Evolutionary conservation across 2,888 invertebrate species (phyloP), one percentile per base, ranked within the genome.

Genomic region (Lingula anatina): DNA sequence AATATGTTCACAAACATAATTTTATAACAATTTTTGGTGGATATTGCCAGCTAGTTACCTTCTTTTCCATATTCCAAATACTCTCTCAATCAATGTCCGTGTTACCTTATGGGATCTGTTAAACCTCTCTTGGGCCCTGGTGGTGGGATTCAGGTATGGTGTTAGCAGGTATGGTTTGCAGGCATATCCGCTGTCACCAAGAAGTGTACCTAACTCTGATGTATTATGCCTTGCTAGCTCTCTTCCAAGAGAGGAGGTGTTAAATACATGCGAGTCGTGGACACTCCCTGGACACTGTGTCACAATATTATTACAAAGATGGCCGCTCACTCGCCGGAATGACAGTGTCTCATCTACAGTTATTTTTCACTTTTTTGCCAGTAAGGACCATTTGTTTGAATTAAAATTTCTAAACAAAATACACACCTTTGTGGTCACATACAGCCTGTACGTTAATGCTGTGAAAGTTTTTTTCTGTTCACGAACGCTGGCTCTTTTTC

Each of bases 221-320:
- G n/a, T n/a, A n/a, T n/a, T n/a, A n/a, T n/a, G n/a, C n/a, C n/a
- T n/a, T n/a, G n/a, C n/a, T n/a, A n/a, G n/a, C n/a, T n/a, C n/a
- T n/a, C n/a, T n/a, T n/a, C n/a, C n/a, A n/a, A n/a, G n/a, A n/a
- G n/a, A n/a, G n/a, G 35, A 35, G 12, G 35, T 12, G 2, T 41
- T 35, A 4, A 57, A 59, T 12, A 65, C 55, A 28, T 55, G 53
- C 18, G 44, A 35, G 27, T 62, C 62, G 46, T 63, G 59, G 1
- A 53, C 50, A n/a, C 51, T 43, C 2, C 64, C 65, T 0, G 60
- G 60, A 54, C 54, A 65, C 38, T 56, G 50, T 9, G 47, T 58
- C 12, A 51, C 51, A 21, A 56, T 42, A 43, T 59, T 35, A n/a
- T n/a, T n/a, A n/a, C n/a, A n/a, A n/a, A n/a, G n/a, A n/a, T n/a